Conservation (phyloP, 2,888 invertebrate genomes). For the Neria commutata region DNA sequence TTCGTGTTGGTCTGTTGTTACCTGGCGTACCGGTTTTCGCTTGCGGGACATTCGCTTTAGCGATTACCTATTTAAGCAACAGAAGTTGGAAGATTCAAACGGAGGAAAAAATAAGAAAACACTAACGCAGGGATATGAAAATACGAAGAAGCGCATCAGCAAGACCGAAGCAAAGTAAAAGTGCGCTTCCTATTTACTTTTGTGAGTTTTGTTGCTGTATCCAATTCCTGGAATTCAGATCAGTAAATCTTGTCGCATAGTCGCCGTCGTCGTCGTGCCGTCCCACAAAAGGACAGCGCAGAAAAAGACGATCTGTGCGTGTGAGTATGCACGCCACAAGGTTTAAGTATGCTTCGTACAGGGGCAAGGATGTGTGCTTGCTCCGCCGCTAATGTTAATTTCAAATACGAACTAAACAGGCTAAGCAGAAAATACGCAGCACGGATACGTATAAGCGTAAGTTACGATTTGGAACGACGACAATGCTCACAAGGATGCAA, state of each 20-base stretch:
- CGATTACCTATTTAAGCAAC: slow-evolving; percentile 45
- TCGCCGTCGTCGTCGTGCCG: slow-evolving; percentile 12
- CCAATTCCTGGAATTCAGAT: slow-evolving; percentile 49
- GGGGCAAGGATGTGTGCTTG: too few relatives aligned
- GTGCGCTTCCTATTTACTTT: slow-evolving; percentile 9
- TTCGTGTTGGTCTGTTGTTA: too few relatives aligned
- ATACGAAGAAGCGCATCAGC: slow-evolving; percentile 32
- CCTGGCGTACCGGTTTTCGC: slow-evolving; percentile 49
- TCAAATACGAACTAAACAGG: too few relatives aligned
- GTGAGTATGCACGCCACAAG: too few relatives aligned
- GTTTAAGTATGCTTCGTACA: too few relatives aligned
- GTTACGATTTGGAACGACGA: too few relatives aligned
- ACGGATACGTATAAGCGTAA: too few relatives aligned
- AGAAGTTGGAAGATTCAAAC: slow-evolving; percentile 26
- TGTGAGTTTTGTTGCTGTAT: neutral
- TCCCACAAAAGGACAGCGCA: neutral
- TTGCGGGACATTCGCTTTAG: slow-evolving; percentile 45
- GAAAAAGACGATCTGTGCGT: too few relatives aligned
- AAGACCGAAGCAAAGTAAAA: neutral
- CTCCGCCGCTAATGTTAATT: too few relatives aligned
- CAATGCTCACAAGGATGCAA: too few relatives aligned
- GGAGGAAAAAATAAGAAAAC: neutral
- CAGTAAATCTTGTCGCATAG: slow-evolving; percentile 42
- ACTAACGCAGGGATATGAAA: slow-evolving; percentile 14
- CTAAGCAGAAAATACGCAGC: too few relatives aligned